Conservation (phyloP, 2,888 invertebrate genomes). For the Caenorhabditis sp. region DNA sequence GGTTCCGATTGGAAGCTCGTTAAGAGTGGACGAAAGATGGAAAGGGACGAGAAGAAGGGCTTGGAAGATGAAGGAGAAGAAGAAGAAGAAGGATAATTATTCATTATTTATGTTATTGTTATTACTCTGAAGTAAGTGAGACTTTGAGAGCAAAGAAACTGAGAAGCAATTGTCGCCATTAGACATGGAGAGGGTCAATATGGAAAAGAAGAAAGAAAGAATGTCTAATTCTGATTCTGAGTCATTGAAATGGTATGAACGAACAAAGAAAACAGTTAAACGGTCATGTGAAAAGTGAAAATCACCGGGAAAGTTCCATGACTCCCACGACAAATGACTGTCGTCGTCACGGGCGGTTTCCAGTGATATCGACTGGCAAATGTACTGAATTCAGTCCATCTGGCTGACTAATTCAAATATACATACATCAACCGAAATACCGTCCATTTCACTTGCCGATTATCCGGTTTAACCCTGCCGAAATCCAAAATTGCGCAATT, state of each 20-base stretch:
- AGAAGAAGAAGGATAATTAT: slow-evolving; percentile 2
- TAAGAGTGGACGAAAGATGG: slow-evolving; percentile 14
- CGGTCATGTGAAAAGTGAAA: background rate
- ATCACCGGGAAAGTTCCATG: too few relatives aligned
- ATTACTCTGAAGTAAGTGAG: background rate
- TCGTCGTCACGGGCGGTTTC: background rate
- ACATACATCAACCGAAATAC: slow-evolving; percentile 28
- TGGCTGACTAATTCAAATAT: slow-evolving; percentile 11
- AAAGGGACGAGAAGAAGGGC: too few relatives aligned
- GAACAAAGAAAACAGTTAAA: slow-evolving; percentile 6
- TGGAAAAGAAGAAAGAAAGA: background rate
- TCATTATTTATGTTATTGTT: slow-evolving; percentile 11
- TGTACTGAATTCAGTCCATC: slow-evolving; percentile 15
- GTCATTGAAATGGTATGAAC: background rate
- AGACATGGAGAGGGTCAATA: too few relatives aligned
- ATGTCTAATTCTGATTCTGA: background rate
- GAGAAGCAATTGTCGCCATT: too few relatives aligned
- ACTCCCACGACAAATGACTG: background rate
- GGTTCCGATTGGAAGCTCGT: slow-evolving; percentile 55
- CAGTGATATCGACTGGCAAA: background rate
- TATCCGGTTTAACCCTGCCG: slow-evolving; percentile 54
- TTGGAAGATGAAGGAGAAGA: background rate
- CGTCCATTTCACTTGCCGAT: slow-evolving; percentile 36
- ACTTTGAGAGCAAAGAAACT: too few relatives aligned
- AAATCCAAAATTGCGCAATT: slow-evolving; percentile 35